Evolutionary conservation across 2,797 vertebrate genomes (phyloP).

Genomic region (Miichthys miiuy): DNA sequence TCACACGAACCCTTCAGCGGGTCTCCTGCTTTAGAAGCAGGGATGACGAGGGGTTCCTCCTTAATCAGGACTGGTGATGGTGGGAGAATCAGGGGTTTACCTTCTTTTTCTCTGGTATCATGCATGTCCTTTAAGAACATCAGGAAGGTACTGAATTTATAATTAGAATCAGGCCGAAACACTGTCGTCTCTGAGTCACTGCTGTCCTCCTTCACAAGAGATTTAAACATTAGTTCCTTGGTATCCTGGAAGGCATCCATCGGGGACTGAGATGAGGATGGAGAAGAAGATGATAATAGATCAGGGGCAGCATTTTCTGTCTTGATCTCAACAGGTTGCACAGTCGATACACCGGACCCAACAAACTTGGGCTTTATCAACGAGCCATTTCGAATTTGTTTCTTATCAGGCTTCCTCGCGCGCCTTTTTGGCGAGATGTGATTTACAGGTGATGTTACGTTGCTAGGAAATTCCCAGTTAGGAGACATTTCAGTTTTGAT

Average conservation of each 20-base stretch:
- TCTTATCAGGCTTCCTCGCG: slow-evolving; percentile 77
- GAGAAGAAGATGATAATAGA: slow-evolving; percentile 63
- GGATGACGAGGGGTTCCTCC: slow-evolving; percentile 84
- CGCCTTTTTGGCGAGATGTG: slow-evolving; percentile 74
- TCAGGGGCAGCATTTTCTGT: slow-evolving; percentile 72
- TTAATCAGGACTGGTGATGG: slow-evolving; percentile 81
- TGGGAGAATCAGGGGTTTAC: slow-evolving; percentile 87
- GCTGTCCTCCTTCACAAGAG: slow-evolving; percentile 86
- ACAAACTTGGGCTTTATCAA: slow-evolving; percentile 51
- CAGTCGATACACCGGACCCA: background rate
- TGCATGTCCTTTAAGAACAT: slow-evolving; percentile 98
- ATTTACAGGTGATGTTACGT: slow-evolving; percentile 34
- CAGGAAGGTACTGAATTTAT: slow-evolving; percentile 96
- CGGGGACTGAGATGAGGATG: slow-evolving; percentile 73
- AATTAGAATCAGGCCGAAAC: slow-evolving; percentile 91
- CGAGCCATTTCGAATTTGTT: slow-evolving; percentile 73
- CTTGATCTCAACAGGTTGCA: slow-evolving; percentile 67
- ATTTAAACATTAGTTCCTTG: slow-evolving; percentile 91
- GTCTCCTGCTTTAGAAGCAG: slow-evolving; percentile 42
- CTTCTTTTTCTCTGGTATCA: slow-evolving; percentile 94
- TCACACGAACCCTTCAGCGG: slow-evolving; percentile 19
- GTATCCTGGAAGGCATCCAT: slow-evolving; percentile 86
- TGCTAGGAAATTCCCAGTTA: slow-evolving; percentile 43
- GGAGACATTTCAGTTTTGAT: slow-evolving; percentile 58
- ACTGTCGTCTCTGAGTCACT: slow-evolving; percentile 78